Conservation (phyloP, 2,113 vertebrate genomes). For the Heterochromis multidens region DNA sequence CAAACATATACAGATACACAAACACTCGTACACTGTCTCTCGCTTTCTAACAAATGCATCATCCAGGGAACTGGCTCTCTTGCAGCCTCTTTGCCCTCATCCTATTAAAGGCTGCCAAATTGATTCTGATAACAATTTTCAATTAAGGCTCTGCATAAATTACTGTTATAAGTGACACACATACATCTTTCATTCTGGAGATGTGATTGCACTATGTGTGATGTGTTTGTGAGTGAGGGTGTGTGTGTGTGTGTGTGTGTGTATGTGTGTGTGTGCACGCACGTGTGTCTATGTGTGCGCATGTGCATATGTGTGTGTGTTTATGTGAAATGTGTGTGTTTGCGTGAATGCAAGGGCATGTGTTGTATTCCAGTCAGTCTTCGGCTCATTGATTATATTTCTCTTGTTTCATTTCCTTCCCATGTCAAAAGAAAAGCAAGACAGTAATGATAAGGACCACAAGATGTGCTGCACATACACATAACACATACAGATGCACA, state of each 20-base stretch:
- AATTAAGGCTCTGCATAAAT: constrained; percentile 72
- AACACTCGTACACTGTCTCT: not conserved
- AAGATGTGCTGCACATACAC: constrained; percentile 7
- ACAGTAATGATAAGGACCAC: constrained; percentile 34
- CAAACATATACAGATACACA: not conserved
- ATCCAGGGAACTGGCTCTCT: constrained; percentile 47
- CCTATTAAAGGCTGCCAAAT: constrained; percentile 73
- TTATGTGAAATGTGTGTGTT: not conserved
- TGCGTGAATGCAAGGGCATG: constrained; percentile 1
- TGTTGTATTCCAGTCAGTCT: constrained; percentile 33
- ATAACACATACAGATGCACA: not conserved
- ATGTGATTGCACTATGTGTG: constrained; percentile 38
- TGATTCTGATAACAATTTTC: constrained; percentile 76
- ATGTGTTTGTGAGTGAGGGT: not conserved
- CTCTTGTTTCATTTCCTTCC: constrained; percentile 43
- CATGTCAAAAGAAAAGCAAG: constrained; percentile 32
- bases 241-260: not conserved
- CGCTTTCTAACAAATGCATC: constrained; percentile 41
- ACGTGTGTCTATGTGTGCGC: not conserved
- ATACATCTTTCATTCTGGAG: constrained; percentile 49
- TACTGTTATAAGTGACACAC: constrained; percentile 56
- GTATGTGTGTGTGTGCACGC: not conserved
- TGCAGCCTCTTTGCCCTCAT: constrained; percentile 53
- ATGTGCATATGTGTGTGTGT: not conserved
- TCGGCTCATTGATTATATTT: constrained; percentile 36